Base-by-base conservation (phyloP, 2,113 vertebrate species). In the Datnioides undecimradiatus region DNA sequence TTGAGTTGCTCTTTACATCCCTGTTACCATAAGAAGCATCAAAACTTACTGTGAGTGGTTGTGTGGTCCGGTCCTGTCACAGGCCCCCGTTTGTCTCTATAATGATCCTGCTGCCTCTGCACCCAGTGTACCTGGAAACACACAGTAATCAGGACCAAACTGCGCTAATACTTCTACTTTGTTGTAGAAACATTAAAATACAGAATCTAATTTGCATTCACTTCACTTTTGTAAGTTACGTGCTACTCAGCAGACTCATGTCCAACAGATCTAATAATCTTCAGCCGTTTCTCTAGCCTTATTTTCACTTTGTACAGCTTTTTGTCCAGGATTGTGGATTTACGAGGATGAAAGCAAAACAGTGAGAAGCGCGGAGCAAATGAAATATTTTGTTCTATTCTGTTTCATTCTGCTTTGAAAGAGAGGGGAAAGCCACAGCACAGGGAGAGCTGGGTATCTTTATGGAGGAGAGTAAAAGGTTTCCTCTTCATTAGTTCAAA, bases 401-500 rank as follows among this genome's bases (percentile, higher is more conserved):
- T 14, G 45, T 29, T 68, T 74, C 64, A 46, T 54, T 84, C 17
- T 25, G 45, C 69, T 78, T 66, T 64, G 27, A 80, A 80, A 62
- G 29, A 33, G 34, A 68, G 57, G 43, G 51, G 25, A 27, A 80
- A 52, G 74, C 78, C 82, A 78, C 5, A 63, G 48, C 64, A 60
- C 10, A 16, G 59, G 21, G 23, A 75, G 69, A 85, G 74, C 34
- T 81, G 74, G 58, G 27, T 55, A 86, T 84, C 80, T 87, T 80
- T 76, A 60, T 80, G 54, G 73, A 79, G 80, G 59, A 86, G 66
- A 81, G 85, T 83, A 75, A 87, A 88, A 87, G 85, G 85, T 86
- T 88, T 81, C 87, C 90, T 85, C 88, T 91, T 90, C 80, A 90
- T 89, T 89, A 91, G 82, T 94, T 96, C 88, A 96, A 95, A 96